Evolutionary conservation across 2,888 invertebrate genomes (phyloP), one percentile per base, ranked within the genome.

Genomic region (Galerucella nymphaeae): DNA sequence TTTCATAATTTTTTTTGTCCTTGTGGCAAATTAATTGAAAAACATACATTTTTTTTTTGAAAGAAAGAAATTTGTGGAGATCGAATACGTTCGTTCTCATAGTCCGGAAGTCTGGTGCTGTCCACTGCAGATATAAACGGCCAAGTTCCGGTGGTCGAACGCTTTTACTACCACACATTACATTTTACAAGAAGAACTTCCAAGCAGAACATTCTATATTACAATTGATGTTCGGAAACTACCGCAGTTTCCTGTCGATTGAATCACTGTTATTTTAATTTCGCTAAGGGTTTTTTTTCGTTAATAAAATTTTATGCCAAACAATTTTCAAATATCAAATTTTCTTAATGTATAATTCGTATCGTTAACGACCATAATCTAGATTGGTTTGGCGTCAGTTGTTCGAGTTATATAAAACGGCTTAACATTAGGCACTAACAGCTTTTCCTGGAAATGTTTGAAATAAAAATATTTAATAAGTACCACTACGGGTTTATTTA

Each of bases 381-480:
- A 48, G 48, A 48, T 48, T 48, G 48, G n/a, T 48, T n/a, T 48
- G 48, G 48, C 48, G 48, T 48, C 48, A 48, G 14, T 48, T n/a
- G 48, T 48, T 68, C 61, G 68, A 38, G 30, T n/a, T n/a, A n/a
- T 41, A 61, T 50, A 61, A 50, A 61, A 30, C 30, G 30, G 30
- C 8, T 8, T 1, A 30, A 8, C 30, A 30, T 6, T 30, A 48
- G 70, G 71, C 71, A 61, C 71, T 74, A 74, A 74, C 68, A 64
- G 71, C 71, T 8, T 30, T 74, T 74, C 74, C 69, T 65, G 69
- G 74, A 74, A 74, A 65, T 69, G 53, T 71, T 73, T 67, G 59
- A 74, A 71, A 71, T 67, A 30, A 63, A 74, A 74, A 74, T 69
- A 71, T 74, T 71, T 74, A 74, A 74, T 74, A 71, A 71, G 30